Base-by-base conservation (phyloP, 2,888 invertebrate species). In the Leucophora obtusa region DNA sequence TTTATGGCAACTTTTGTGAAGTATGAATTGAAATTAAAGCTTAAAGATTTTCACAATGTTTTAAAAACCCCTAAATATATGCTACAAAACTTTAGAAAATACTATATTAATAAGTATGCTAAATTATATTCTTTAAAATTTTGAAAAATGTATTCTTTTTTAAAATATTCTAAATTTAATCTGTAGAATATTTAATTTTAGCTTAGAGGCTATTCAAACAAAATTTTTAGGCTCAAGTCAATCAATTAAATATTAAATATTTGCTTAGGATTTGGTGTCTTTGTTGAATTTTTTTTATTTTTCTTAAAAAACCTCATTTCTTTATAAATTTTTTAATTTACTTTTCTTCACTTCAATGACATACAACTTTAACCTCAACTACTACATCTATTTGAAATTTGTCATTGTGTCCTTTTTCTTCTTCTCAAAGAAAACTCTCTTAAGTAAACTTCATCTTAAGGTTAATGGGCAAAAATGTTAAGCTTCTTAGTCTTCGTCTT, bases 381-480 rank as follows among this genome's bases (percentile, higher is more conserved):
- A 75, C 18, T 38, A 38, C 33, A 58, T 70, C 17, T 28, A 10
- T 70, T 59, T 58, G 15, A 70, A 70, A 62, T 74, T 71, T 81
- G 70, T 70, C 77, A 74, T 70, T 51, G 65, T 77, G 77, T 70
- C 65, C 77, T 74, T 65, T 43, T 65, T 63, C 8, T 56, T 15
- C 6, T 14, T 50, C 14, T 38, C 11, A 62, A 24, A 65, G 28
- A 47, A 56, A 62, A 77, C 18, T 65, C 35, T 71, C 35, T 65
- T 43, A 73, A 76, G 69, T 70, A 59, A 81, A 77, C 77, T 81
- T 74, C 43, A 54, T 66, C 62, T 66, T 66, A 81, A 81, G 77
- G 81, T 77, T 70, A 81, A 77, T 77, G 69, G 54, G 73, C 53
- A 72, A 63, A 66, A 70, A 60, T 70, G 69, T 73, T 38, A 14